Evolutionary conservation across 1,140 invertebrate genomes (phyloP), one percentile per base, ranked within the genome.

Genomic region (Apis cerana): DNA sequence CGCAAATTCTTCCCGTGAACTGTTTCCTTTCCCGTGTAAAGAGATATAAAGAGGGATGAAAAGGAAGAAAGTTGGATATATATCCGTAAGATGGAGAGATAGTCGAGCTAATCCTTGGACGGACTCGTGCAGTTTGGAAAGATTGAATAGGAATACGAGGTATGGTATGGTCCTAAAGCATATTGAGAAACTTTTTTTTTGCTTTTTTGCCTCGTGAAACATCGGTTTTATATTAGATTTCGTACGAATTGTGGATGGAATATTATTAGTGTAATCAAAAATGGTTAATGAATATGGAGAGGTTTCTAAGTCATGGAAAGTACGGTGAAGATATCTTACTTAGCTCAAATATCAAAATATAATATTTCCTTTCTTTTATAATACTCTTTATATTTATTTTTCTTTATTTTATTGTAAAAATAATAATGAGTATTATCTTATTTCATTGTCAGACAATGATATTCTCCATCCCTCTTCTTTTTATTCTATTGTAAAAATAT

Each of bases 141-240:
- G 62, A 77, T 77, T 77, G 65, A 69, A 78, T 27, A 27, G 65
- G 19, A 58, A 15, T n/a, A 10, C 15, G 64, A 17, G 65, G 75
- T n/a, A 33, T 68, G 62, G 74, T 12, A n/a, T 10, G 23, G 4
- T 65, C 59, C 61, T 50, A 13, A 69, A 50, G 33, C 65, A 50
- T 77, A 68, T 77, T 54, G 62, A 68, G 75, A 56, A 77, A 77
- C 21, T 78, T 78, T 78, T 77, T 77, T 68, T 77, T 17, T 17
- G n/a, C n/a, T 56, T 50, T 76, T 48, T 61, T 15, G 27, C 27
- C 1, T 52, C 54, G 54, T 9, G 8, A 59, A 23, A 69, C 54
- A 48, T 15, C 21, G 52, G 65, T 56, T 78, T 48, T 50, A 68
- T 68, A 43, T 43, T 43, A 43, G 33, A 43, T 43, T 43, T 43